Percentiles rank a stretch among this genome's conserved stretches.
Conservation (phyloP, 2,888 invertebrate species). For the Phengaris arion region DNA sequence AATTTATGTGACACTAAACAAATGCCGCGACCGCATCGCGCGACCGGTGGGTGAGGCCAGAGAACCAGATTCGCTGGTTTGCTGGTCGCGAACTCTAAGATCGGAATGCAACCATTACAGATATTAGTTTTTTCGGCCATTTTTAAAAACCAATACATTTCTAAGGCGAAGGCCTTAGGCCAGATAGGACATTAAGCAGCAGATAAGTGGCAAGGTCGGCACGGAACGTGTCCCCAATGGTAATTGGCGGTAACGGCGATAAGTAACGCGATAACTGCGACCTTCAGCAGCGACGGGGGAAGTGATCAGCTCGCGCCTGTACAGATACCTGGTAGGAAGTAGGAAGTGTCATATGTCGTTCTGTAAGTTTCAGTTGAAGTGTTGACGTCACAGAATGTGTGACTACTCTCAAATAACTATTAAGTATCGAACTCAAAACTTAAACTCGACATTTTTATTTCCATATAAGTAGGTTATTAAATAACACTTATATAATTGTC, state of each 20-base stretch:
- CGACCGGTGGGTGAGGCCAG: too few species aligned
- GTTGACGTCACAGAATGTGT: too few species aligned
- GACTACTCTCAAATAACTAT: too few species aligned
- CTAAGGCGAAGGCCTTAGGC: neutral
- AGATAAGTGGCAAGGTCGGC: constrained; percentile 16
- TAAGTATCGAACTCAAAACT: too few species aligned
- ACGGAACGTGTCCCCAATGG: neutral
- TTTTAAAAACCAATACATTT: neutral
- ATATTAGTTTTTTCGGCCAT: neutral
- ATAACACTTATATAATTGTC: too few species aligned
- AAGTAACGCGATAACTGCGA: constrained; percentile 11
- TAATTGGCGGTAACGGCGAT: constrained; percentile 12
- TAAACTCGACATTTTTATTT: too few species aligned
- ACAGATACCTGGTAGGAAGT: neutral
- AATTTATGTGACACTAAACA: too few species aligned
- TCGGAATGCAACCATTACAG: too few species aligned
- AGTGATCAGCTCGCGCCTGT: neutral
- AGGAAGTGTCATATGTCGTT: neutral
- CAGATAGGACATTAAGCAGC: neutral
- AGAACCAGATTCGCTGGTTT: too few species aligned
- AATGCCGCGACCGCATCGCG: too few species aligned
- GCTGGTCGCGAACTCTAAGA: too few species aligned
- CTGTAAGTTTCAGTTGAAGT: neutral
- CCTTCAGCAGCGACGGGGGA: neutral
- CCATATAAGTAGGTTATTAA: too few species aligned